These are phyloP conservation scores for Poeciliopsis prolifica DNA, from an alignment of 2,113 vertebrate genomes.

Conservation along the genomic window DNA sequence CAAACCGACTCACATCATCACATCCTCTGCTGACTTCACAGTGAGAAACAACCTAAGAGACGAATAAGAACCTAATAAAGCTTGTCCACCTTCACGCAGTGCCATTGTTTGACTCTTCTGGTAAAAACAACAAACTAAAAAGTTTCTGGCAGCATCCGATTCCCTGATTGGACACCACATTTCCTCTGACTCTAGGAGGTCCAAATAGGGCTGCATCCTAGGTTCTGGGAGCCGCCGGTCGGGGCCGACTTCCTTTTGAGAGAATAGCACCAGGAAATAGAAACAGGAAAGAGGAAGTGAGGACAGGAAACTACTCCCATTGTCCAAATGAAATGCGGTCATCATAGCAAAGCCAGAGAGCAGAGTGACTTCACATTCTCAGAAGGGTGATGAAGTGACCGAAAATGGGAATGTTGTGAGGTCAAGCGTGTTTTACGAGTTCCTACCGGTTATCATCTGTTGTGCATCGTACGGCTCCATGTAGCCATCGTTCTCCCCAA, in stretches of 20 bases:
- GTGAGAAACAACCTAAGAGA: slow-evolving; percentile 29
- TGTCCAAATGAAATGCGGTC: slow-evolving; percentile 65
- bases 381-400: slow-evolving; percentile 23
- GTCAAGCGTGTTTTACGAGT: not conserved
- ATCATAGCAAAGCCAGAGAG: slow-evolving; percentile 54
- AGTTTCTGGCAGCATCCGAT: slow-evolving; percentile 56
- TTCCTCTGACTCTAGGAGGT: slow-evolving; percentile 69
- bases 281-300: slow-evolving; percentile 78
- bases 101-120: slow-evolving; percentile 56
- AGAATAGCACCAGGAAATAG: slow-evolving; percentile 75
- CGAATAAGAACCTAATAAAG: slow-evolving; percentile 20
- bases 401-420: slow-evolving; percentile 32
- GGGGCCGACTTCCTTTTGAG: slow-evolving; percentile 64
- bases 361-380: slow-evolving; percentile 42
- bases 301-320: slow-evolving; percentile 79
- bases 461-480: slow-evolving; percentile 93
- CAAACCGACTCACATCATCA: slow-evolving; percentile 40
- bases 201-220: slow-evolving; percentile 56
- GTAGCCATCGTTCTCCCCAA: slow-evolving; percentile 88
- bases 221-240: slow-evolving; percentile 13
- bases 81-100: slow-evolving; percentile 49
- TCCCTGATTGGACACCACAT: slow-evolving; percentile 49
- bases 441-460: slow-evolving; percentile 90
- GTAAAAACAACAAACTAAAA: slow-evolving; percentile 68
- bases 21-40: slow-evolving; percentile 50